Conservation (phyloP, 1,140 invertebrate species). For the Bombus cullumanus region DNA sequence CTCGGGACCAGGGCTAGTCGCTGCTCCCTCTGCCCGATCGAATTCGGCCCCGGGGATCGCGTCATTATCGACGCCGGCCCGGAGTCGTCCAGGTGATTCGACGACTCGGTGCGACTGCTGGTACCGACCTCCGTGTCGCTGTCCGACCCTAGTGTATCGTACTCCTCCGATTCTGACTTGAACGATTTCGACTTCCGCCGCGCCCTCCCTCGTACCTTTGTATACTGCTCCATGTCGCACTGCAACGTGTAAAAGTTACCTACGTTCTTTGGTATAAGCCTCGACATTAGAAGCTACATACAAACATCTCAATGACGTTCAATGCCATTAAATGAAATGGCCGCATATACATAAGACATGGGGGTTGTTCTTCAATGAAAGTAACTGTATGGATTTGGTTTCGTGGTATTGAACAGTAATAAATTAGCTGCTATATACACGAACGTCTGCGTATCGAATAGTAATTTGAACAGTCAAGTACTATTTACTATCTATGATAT, state of each 20-base stretch:
- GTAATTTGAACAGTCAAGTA: too few relatives aligned
- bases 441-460: too few relatives aligned
- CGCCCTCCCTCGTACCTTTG: conserved; percentile 78
- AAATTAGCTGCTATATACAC: too few relatives aligned
- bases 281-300: neutral
- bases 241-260: conserved; percentile 62
- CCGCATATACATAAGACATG: too few relatives aligned
- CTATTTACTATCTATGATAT: too few relatives aligned
- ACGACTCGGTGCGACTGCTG: conserved; percentile 82
- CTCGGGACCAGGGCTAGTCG: conserved; percentile 80
- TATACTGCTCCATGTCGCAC: conserved; percentile 80
- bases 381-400: too few relatives aligned
- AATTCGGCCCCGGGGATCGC: conserved; percentile 77
- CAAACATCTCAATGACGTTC: too few relatives aligned
- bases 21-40: conserved; percentile 77
- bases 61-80: conserved; percentile 78
- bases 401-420: too few relatives aligned
- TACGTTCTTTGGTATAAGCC: neutral
- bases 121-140: conserved; percentile 84
- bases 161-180: conserved; percentile 85
- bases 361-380: too few relatives aligned
- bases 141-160: conserved; percentile 85
- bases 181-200: conserved; percentile 81
- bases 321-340: too few relatives aligned
- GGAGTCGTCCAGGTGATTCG: conserved; percentile 83